Evolutionary conservation across 64 coral and sea anemone species (phyloP), one percentile per base, ranked within the genome.

Genomic region (Orbicella faveolata): DNA sequence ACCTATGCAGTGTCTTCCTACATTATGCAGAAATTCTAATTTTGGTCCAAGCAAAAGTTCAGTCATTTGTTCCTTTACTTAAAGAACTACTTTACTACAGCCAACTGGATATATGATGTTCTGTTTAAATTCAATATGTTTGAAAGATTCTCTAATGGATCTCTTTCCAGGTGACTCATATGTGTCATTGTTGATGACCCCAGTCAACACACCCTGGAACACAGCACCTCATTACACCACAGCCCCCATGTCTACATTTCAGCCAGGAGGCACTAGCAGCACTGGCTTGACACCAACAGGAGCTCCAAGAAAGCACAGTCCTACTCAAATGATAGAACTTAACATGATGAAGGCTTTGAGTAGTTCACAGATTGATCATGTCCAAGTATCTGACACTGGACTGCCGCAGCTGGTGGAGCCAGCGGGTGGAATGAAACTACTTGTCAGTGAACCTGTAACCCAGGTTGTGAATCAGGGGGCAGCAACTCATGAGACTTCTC

Each of bases 141-240:
- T 41, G 4, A 41, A 2, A 4, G 4, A 59, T 83, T 19, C 5
- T 33, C 48, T 73, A 16, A 70, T 85, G 63, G 1, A 63, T 9
- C 11, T 69, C 7, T 85, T 41, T 48, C 17, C 41, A 85, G 82
- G 63, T 51, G 82, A 72, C 39, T 65, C 36, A 8, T 21, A 37
- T 3, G 2, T 53, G 12, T 53, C 64, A 26, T 11, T 85, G 82
- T 15, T 72, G 37, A 39, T 65, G 10, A 30, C 44, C 18, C 82
- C 82, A 16, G 82, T 85, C 4, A 64, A 69, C 23, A 52, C 65
- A 20, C 39, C 39, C 52, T 85, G 82, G 82, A 85, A 39, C 41
- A 52, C 82, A 2, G 55, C 55, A 59, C 55, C 55, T 59, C 55
- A 59, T 59, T 73, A 14, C 23, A 30, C 82, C 20, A 53, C 65